A percentile compares a stretch with the other conserved stretches of the same genome.
Evolutionary conservation across 1,140 invertebrate genomes (phyloP).

Genomic region (Bombus haemorrhoidalis): DNA sequence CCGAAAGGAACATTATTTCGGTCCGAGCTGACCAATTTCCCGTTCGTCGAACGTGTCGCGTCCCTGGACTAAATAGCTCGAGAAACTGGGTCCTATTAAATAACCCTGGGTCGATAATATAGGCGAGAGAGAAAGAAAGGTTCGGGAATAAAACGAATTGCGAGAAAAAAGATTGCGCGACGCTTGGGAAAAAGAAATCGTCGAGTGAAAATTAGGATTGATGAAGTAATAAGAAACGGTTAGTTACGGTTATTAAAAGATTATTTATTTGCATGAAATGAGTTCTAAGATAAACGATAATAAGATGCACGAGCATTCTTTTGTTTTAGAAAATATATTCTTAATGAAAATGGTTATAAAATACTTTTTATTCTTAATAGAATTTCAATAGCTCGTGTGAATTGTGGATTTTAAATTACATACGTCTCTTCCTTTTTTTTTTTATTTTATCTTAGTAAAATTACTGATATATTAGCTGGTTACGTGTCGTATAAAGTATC

Average conservation of each 20-base stretch:
- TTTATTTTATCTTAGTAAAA: too few relatives aligned
- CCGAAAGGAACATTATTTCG: conserved; percentile 41
- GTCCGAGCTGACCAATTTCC: conserved; percentile 38
- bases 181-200: background rate
- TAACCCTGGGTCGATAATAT: conserved; percentile 18
- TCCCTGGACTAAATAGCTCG: conserved; percentile 41
- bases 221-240: background rate
- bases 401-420: too few relatives aligned
- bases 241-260: background rate
- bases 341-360: too few relatives aligned
- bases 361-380: too few relatives aligned
- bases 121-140: conserved; percentile 2
- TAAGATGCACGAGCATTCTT: too few relatives aligned
- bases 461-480: too few relatives aligned
- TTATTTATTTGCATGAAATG: background rate
- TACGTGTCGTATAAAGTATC: too few relatives aligned
- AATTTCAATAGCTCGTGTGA: too few relatives aligned
- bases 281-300: background rate
- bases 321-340: too few relatives aligned
- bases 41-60: conserved; percentile 27
- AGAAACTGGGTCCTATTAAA: conserved; percentile 39
- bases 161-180: background rate
- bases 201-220: background rate
- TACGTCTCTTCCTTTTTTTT: too few relatives aligned
- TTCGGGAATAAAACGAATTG: background rate